Evolutionary conservation across 1,140 invertebrate genomes (phyloP), one percentile per base, ranked within the genome.

Genomic region (Sycobia sp.): DNA sequence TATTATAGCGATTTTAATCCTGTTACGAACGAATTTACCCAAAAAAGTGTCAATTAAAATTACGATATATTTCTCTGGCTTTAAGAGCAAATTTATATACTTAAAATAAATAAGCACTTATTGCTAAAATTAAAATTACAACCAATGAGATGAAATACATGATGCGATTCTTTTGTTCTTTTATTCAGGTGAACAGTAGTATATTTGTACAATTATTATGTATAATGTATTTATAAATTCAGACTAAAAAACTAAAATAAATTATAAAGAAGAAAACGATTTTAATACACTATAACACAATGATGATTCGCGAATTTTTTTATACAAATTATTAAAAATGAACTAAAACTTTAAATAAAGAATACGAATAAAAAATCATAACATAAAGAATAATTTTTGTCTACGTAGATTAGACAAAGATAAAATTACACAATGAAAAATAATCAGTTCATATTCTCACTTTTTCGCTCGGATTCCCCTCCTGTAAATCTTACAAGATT

Each of bases 161-260:
- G 36, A 32, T 63, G 13, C 44, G 27, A 49, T 32, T 55, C 50
- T 61, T 27, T 58, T 59, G 18, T 54, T 62, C 5, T 46, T 62
- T 62, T 62, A 62, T 54, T 62, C 27, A 8, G 43, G 41, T 54
- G 43, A 62, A 62, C 39, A 62, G 13, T 62, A 46, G 22, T 62
- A n/a, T n/a, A n/a, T n/a, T 62, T 62, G 59, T 62, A 62, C 59
- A 62, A 62, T 54, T 62, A 29, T 54, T 54, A 62, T 54, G 38
- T 62, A 56, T 56, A 62, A 49, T 56, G 14, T 56, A 49, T 62
- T 54, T 47, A 50, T 56, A 62, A 56, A 62, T 25, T 54, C 39
- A 62, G 14, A 38, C 46, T 63, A 64, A 51, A 32, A 57, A 58
- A 58, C 62, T 63, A 63, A 63, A 63, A 63, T 63, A 63, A 63